Evolutionary conservation across 2,888 invertebrate species (phyloP).

Genomic region (Nemapogon koenigi): DNA sequence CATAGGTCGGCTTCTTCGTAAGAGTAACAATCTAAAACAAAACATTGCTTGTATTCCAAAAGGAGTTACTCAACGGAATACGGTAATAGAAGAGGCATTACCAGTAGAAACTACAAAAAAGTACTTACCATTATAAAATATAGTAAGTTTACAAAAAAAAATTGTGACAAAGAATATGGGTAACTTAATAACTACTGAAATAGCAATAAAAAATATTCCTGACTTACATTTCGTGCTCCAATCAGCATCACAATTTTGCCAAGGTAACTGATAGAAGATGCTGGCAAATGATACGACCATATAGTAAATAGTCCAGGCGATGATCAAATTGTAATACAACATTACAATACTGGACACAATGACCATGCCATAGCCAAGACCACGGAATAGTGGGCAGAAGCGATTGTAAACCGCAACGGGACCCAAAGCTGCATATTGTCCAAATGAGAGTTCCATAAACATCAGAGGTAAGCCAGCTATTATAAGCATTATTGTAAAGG

Average conservation of each 20-base stretch:
- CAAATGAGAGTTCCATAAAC: slow-evolving; percentile 86
- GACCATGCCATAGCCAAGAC: slow-evolving; percentile 78
- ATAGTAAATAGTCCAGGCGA: slow-evolving; percentile 81
- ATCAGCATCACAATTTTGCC: slow-evolving; percentile 73
- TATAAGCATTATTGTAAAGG: slow-evolving; percentile 81
- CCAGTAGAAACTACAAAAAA: no score
- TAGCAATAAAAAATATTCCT: no score
- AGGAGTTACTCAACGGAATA: no score
- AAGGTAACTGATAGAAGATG: slow-evolving; percentile 70
- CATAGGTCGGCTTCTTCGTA: slow-evolving; percentile 71
- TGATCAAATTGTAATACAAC: slow-evolving; percentile 79
- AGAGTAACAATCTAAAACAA: slow-evolving; percentile 69
- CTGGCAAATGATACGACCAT: slow-evolving; percentile 69
- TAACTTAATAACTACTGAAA: no score
- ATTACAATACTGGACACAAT: slow-evolving; percentile 77
- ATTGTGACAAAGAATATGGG: no score
- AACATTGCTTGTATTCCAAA: not conserved
- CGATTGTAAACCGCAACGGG: slow-evolving; percentile 82
- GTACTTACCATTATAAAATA: no score
- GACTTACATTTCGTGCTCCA: slow-evolving; percentile 74
- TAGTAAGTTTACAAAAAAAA: no score
- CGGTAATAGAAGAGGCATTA: no score
- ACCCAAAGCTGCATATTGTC: slow-evolving; percentile 80
- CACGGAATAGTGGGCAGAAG: slow-evolving; percentile 79
- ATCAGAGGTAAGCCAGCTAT: slow-evolving; percentile 82